Evolutionary conservation across 2,888 invertebrate species (phyloP).

Genomic region (Clitarchus hookeri): DNA sequence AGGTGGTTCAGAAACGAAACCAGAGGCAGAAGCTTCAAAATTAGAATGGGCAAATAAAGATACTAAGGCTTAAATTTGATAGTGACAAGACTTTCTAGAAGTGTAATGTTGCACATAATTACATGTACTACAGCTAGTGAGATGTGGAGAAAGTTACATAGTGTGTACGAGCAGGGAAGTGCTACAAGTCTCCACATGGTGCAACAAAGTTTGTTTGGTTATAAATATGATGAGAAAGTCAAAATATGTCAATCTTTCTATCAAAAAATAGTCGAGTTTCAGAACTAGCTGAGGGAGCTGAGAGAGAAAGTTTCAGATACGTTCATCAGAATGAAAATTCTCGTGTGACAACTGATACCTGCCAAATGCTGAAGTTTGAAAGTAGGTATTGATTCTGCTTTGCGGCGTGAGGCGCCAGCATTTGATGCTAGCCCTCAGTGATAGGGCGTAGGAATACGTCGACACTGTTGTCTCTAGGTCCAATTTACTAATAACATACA

Average conservation of each 20-base stretch:
- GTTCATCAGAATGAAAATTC: background rate
- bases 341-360: background rate
- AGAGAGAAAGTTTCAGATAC: background rate
- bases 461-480: too few species aligned
- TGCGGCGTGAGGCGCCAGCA: too few species aligned
- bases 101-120: background rate
- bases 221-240: slow-evolving; percentile 6
- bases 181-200: slow-evolving; percentile 10
- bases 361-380: too few species aligned
- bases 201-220: background rate
- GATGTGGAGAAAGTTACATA: background rate
- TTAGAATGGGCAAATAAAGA: background rate
- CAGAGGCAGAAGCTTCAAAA: background rate
- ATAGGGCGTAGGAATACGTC: too few species aligned
- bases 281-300: background rate
- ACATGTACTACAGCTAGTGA: background rate
- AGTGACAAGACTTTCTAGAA: background rate
- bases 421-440: too few species aligned
- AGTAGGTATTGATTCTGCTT: too few species aligned
- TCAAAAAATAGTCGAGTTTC: background rate
- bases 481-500: too few species aligned
- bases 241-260: background rate
- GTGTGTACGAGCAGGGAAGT: background rate
- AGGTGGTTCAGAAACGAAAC: background rate
- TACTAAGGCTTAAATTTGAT: background rate